Base-by-base conservation (phyloP, 1,140 invertebrate genomes). In the Rhyacophila brunnea region DNA sequence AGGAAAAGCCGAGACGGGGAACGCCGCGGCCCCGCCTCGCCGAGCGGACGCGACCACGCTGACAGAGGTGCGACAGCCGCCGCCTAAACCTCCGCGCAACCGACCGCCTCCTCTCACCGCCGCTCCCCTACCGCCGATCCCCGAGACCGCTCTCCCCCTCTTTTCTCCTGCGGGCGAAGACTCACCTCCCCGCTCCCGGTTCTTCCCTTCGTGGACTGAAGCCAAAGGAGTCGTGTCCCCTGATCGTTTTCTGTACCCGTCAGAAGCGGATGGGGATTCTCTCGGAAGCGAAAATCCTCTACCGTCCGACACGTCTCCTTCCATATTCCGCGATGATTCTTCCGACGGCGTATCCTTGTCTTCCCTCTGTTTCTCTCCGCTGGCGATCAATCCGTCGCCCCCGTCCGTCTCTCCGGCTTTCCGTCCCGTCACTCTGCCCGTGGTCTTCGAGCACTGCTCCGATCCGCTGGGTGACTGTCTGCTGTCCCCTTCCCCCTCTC, bases 61-160 rank as follows among this genome's bases (percentile, higher is more conserved):
- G 55, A 71, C 70, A 47, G 72, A 77, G 73, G 73, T 74, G 68
- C 63, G 63, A 48, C 42, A 63, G 51, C 70, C 70, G 28, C 72
- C 71, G 44, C 68, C 66, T 67, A 74, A 74, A 70, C 67, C 68
- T 43, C 74, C 70, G 52, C 70, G 71, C 61, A 65, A 18, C 52
- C 71, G 42, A 72, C 76, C 66, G 71, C 62, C 54, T 13, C 68
- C 59, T 59, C 67, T 67, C 35, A 60, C 59, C 9, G 68, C 57
- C 56, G 66, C 67, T 23, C 42, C 57, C 23, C 48, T 38, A 14
- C 28, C 60, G 17, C 53, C 64, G 59, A 64, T 55, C 58, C 66
- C 55, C 47, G 60, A 65, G 38, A 55, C 40, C 10, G 42, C 40
- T 18, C 14, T 5, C 5, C 43, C 18, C 13, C 23, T 49, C 28